Percentiles rank a stretch among this genome's conserved stretches.
Evolutionary conservation across 2,113 vertebrate species (phyloP).

Genomic region (Thomomys bottae): DNA sequence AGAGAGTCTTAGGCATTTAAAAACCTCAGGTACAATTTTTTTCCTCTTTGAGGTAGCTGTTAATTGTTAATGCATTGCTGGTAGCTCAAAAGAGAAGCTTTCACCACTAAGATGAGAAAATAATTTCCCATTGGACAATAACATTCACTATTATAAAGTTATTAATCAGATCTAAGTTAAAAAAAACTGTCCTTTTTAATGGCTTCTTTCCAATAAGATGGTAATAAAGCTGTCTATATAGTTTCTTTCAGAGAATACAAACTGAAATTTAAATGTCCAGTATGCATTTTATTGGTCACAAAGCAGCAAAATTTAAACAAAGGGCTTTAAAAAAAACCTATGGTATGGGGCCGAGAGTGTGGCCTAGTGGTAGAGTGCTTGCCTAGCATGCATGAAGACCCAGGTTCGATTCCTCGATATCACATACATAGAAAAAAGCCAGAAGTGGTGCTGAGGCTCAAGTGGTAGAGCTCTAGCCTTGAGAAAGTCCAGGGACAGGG

Average conservation of each 20-base stretch:
- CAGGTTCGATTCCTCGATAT: no score
- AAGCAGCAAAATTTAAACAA: background rate
- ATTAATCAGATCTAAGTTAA: no score
- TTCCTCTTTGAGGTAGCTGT: background rate
- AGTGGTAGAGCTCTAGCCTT: no score
- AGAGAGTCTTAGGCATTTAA: background rate
- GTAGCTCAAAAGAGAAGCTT: background rate
- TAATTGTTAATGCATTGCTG: background rate
- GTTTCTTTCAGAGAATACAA: slow-evolving; percentile 28
- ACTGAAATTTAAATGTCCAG: background rate
- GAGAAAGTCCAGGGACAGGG: no score
- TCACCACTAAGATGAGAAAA: background rate
- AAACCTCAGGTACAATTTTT: background rate
- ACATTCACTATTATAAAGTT: background rate
- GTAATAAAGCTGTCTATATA: slow-evolving; percentile 33
- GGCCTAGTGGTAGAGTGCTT: no score
- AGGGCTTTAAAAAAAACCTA: background rate
- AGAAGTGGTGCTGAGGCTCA: no score
- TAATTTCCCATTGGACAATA: background rate
- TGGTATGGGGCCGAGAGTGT: no score
- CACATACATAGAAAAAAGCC: no score
- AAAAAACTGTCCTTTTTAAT: background rate
- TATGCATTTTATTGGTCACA: background rate
- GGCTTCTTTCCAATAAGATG: slow-evolving; percentile 5
- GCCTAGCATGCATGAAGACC: no score